Conservation (phyloP, 2,888 invertebrate genomes). For the Tuberolachnus salignus region DNA sequence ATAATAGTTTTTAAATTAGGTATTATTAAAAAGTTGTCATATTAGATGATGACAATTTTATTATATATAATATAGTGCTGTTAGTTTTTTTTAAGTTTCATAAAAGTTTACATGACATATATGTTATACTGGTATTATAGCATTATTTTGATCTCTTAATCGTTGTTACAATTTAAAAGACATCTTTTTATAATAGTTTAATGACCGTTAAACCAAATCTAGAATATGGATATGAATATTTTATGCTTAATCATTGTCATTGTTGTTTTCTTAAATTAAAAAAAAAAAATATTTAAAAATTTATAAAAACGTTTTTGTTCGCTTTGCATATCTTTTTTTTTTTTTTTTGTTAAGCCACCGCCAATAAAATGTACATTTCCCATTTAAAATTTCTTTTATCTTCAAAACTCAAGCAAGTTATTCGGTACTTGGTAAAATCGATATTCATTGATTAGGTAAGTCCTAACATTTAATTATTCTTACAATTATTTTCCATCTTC, state of each 20-base stretch:
- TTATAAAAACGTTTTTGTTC: conserved; percentile 48
- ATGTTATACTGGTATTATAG: conserved; percentile 43
- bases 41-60: conserved; percentile 35
- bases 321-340: conserved; percentile 39
- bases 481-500: conserved; percentile 31
- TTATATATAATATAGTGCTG: conserved; percentile 42
- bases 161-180: conserved; percentile 53
- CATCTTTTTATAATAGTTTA: conserved; percentile 52
- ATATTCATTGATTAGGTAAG: conserved; percentile 50
- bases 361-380: conserved; percentile 28
- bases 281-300: conserved; percentile 19
- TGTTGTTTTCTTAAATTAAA: conserved; percentile 55
- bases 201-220: conserved; percentile 34
- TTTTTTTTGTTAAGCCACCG: conserved; percentile 30
- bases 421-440: conserved; percentile 39
- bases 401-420: conserved; percentile 44
- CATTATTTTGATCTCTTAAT: conserved; percentile 54
- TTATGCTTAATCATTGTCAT: conserved; percentile 56
- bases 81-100: conserved; percentile 53
- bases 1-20: conserved; percentile 35
- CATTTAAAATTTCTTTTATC: conserved; percentile 30
- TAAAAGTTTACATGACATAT: conserved; percentile 40
- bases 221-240: conserved; percentile 47
- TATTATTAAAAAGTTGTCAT: conserved; percentile 40
- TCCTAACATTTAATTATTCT: conserved; percentile 38